These are phyloP conservation scores for Euglossa dilemma DNA, from an alignment of 1,140 invertebrate species.

Conservation along the genomic window DNA sequence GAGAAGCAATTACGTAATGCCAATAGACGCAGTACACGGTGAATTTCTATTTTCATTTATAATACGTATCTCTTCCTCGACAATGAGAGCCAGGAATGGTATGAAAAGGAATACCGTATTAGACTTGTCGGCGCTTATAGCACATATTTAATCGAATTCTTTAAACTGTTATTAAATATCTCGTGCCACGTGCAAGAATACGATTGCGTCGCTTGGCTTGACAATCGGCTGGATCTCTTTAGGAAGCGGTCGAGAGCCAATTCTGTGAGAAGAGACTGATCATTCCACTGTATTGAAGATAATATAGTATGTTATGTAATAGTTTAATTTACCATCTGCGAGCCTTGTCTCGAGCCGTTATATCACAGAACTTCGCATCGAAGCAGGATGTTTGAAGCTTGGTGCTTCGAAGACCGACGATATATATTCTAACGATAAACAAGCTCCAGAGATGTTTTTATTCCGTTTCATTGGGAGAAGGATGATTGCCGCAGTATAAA, in stretches of 20 bases:
- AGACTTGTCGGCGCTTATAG: conserved; percentile 51
- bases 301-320: conserved; percentile 60
- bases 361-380: conserved; percentile 64
- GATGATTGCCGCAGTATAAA: conserved; percentile 33
- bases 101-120: conserved; percentile 42
- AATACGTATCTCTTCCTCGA: conserved; percentile 5
- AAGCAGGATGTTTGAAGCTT: conserved; percentile 66
- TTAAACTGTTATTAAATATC: conserved; percentile 41
- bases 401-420: conserved; percentile 53
- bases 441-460: conserved; percentile 56
- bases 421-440: conserved; percentile 41
- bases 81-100: conserved; percentile 4
- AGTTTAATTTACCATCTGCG: conserved; percentile 60
- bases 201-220: conserved; percentile 42
- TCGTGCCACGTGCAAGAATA: conserved; percentile 24
- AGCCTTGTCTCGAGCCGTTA: conserved; percentile 50
- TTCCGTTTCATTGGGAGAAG: conserved; percentile 53
- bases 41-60: conserved; percentile 59
- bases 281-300: conserved; percentile 64
- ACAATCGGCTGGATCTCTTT: conserved; percentile 32
- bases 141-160: conserved; percentile 57
- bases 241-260: conserved; percentile 41
- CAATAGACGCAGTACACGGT: conserved; percentile 83
- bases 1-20: conserved; percentile 89
- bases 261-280: conserved; percentile 58